Evolutionary conservation across 1,140 invertebrate genomes (phyloP).

Genomic region (Proctacanthus coquilletti): DNA sequence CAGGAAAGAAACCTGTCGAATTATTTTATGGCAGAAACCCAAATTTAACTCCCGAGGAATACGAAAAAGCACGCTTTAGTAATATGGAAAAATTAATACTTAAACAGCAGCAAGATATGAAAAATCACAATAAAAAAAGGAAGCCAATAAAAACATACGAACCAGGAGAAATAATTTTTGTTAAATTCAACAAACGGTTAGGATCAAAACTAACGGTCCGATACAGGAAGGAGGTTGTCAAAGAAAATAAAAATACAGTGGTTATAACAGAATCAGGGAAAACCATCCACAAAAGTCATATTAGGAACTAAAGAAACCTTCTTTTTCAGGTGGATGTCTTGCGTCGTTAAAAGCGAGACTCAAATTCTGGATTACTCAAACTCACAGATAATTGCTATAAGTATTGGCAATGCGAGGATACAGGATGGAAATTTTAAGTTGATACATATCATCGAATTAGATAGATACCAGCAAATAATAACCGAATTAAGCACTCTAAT

Average conservation of each 20-base stretch:
- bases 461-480: background rate
- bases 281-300: background rate
- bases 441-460: background rate
- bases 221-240: background rate
- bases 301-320: background rate
- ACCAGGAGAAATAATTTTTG: constrained; percentile 1
- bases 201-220: background rate
- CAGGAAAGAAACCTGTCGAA: background rate
- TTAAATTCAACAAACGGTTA: background rate
- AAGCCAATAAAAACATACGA: background rate
- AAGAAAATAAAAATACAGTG: background rate
- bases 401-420: background rate
- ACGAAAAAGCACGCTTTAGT: background rate
- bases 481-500: background rate
- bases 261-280: constrained; percentile 1
- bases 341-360: background rate
- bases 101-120: background rate
- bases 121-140: background rate
- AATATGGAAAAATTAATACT: background rate
- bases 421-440: background rate
- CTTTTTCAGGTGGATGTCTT: background rate
- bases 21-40: background rate
- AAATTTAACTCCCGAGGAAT: too few relatives aligned
- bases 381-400: background rate
- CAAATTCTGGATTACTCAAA: background rate